Percentiles rank a stretch among this genome's conserved stretches.
phyloP scores from a whole-genome alignment of 2,113 vertebrate genomes.

The Grus americana region DNA sequence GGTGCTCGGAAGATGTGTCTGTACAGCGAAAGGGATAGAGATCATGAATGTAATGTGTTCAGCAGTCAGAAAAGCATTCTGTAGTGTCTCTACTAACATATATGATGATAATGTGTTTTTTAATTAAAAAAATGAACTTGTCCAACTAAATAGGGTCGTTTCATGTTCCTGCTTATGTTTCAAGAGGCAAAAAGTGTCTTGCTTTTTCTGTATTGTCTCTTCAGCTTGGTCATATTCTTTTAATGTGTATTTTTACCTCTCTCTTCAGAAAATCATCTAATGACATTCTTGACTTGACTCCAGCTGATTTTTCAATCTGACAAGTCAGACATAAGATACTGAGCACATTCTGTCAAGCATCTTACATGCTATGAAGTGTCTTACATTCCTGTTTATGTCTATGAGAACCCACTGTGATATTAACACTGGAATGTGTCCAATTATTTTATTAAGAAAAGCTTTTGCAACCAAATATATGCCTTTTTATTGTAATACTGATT shows the following conservation, averaged over 20 bases:
- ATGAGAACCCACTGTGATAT: neutral
- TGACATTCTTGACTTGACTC: neutral
- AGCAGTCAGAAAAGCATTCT: neutral
- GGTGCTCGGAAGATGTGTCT: neutral
- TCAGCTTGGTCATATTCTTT: neutral
- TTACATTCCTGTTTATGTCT: neutral
- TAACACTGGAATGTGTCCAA: neutral
- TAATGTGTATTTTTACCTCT: neutral
- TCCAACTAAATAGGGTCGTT: neutral
- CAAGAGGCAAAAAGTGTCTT: neutral
- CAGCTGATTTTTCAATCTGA: neutral
- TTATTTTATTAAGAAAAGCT: neutral
- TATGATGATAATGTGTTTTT: neutral
- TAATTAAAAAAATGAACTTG: neutral
- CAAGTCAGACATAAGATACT: neutral
- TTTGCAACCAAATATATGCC: neutral
- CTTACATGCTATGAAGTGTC: neutral
- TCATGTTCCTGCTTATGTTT: neutral
- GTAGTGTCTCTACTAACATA: too few species aligned
- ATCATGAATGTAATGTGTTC: neutral
- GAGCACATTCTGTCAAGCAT: neutral
- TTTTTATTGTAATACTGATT: neutral
- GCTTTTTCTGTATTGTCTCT: neutral
- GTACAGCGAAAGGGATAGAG: neutral
- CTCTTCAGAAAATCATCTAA: neutral